Percentiles rank a stretch among this genome's conserved stretches.
phyloP scores from a whole-genome alignment of 2,888 invertebrate species.

The Merodon equestris region DNA sequence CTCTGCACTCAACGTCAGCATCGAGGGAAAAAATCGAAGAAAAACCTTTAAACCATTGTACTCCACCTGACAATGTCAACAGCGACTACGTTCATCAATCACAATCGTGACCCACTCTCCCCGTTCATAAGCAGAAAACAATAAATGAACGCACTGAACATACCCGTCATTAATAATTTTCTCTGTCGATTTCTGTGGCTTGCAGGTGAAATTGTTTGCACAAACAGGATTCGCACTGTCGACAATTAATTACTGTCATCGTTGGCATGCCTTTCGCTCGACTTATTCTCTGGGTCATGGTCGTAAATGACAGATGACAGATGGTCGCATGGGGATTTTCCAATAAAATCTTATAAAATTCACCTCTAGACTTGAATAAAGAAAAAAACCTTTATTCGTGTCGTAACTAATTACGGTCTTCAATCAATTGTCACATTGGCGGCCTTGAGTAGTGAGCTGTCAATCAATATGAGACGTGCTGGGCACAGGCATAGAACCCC shows the following conservation, averaged over 20 bases:
- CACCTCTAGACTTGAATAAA: conserved; percentile 36
- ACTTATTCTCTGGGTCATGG: conserved; percentile 30
- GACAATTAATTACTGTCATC: conserved; percentile 52
- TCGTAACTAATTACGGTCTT: conserved; percentile 46
- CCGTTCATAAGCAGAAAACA: conserved; percentile 2
- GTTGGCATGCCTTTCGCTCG: not conserved
- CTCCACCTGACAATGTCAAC: conserved; percentile 55
- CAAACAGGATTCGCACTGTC: conserved; percentile 45
- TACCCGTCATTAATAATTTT: conserved; percentile 47
- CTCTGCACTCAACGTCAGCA: not conserved
- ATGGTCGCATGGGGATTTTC: not conserved
- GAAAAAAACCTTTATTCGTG: conserved; percentile 37
- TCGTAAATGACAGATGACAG: conserved; percentile 37
- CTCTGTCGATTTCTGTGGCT: conserved; percentile 50
- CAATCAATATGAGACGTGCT: conserved; percentile 40
- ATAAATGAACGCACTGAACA: conserved; percentile 31
- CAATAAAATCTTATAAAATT: conserved; percentile 31
- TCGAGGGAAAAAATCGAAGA: conserved; percentile 3
- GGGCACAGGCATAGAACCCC: not conserved
- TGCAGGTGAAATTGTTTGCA: conserved; percentile 47
- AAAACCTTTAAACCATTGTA: conserved; percentile 29
- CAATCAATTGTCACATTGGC: conserved; percentile 23
- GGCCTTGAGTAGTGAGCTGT: conserved; percentile 53
- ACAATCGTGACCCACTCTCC: conserved; percentile 49
- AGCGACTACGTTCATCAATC: conserved; percentile 61